phyloP scores from a whole-genome alignment of 2,797 vertebrate species.

The Anas bernieri region DNA sequence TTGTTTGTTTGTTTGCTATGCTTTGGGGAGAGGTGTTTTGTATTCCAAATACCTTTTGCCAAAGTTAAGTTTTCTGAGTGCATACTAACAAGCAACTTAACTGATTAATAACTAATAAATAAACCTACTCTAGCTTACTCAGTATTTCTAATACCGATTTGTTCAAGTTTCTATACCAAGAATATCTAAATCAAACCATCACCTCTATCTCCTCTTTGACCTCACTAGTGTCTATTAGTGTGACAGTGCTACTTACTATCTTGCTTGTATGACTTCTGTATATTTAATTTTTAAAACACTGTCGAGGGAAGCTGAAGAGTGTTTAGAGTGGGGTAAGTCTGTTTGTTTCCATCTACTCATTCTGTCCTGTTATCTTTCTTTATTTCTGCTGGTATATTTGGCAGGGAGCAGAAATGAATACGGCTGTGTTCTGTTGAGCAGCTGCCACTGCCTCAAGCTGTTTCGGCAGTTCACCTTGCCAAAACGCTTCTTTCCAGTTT shows the following conservation, averaged over 20 bases:
- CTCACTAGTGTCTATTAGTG: too few relatives aligned
- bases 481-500: background rate
- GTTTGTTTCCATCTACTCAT: slow-evolving; percentile 6
- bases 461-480: slow-evolving; percentile 19
- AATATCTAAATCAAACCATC: background rate
- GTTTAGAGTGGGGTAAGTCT: background rate
- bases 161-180: background rate
- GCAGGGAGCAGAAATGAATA: slow-evolving; percentile 10
- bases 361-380: background rate
- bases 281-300: background rate
- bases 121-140: background rate
- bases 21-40: background rate
- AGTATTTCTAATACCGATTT: background rate
- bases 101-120: background rate
- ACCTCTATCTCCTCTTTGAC: background rate
- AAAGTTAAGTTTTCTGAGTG: background rate
- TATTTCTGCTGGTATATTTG: background rate
- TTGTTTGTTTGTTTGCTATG: background rate
- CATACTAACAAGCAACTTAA: background rate
- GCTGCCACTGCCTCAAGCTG: slow-evolving; percentile 15
- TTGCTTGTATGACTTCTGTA: background rate
- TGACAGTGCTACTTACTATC: background rate
- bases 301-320: background rate
- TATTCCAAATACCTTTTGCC: background rate
- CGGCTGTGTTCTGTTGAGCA: background rate